Conservation (phyloP, 2,113 vertebrate genomes). For the Psophia crepitans region DNA sequence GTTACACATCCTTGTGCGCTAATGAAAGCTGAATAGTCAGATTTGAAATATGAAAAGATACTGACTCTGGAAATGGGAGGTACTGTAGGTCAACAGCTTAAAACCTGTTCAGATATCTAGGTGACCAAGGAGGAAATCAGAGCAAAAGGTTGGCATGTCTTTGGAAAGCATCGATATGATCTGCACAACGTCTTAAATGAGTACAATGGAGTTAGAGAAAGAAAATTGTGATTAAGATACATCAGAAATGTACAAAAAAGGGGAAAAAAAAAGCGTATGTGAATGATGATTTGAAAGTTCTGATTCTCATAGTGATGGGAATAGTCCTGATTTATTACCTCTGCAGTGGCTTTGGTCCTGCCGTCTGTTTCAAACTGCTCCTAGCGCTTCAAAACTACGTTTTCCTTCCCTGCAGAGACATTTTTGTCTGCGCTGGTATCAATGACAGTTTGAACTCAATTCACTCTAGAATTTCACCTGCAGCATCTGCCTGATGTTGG, state of each 20-base stretch:
- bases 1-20: background rate
- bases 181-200: background rate
- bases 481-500: slow-evolving; percentile 14
- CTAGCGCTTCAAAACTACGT: background rate
- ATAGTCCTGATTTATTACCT: background rate
- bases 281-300: background rate
- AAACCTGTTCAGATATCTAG: background rate
- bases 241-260: background rate
- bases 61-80: background rate
- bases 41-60: background rate
- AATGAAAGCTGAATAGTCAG: background rate
- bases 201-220: background rate
- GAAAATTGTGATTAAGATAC: background rate
- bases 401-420: background rate
- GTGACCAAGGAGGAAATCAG: background rate
- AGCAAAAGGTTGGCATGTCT: slow-evolving; percentile 9
- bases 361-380: background rate
- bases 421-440: background rate
- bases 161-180: background rate
- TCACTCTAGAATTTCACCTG: background rate
- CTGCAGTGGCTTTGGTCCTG: background rate
- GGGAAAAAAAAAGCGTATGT: background rate
- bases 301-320: background rate
- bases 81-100: background rate
- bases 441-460: background rate